phyloP scores from a whole-genome alignment of 2,113 vertebrate species.

The Astatoreochromis straeleni region DNA sequence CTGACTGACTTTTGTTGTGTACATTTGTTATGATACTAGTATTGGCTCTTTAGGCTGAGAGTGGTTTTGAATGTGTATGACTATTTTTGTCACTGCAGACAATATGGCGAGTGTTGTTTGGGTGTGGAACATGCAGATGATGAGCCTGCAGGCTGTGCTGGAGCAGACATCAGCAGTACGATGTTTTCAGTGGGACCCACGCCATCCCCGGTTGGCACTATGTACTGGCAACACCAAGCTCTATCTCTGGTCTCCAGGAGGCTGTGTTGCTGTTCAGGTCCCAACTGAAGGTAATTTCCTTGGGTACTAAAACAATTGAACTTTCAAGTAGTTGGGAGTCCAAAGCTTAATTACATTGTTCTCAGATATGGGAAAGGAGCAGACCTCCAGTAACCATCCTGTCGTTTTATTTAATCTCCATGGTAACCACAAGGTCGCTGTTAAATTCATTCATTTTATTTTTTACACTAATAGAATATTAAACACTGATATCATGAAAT shows the following conservation, averaged over 20 bases:
- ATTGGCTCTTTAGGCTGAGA: not conserved
- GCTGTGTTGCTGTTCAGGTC: conserved; percentile 83
- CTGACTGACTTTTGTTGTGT: not conserved
- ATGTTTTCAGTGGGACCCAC: conserved; percentile 87
- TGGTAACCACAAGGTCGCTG: not conserved
- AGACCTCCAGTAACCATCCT: not conserved
- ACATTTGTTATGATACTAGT: not conserved
- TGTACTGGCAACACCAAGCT: conserved; percentile 81
- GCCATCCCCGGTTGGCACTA: conserved; percentile 79
- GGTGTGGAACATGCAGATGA: conserved; percentile 89
- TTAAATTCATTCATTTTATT: not conserved
- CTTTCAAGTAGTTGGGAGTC: not conserved
- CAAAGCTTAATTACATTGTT: not conserved
- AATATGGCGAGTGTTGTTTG: conserved; percentile 82
- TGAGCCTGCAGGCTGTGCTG: conserved; percentile 79
- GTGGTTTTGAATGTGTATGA: not conserved
- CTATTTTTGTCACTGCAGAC: conserved; percentile 66
- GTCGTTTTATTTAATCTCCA: not conserved
- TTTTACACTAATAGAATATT: not conserved
- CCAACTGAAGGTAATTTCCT: conserved; percentile 79
- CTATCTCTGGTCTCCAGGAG: conserved; percentile 86
- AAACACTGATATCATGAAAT: not conserved
- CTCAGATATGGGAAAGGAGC: not conserved
- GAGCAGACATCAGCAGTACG: conserved; percentile 82
- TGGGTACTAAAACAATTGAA: not conserved